Evolutionary conservation across 2,113 vertebrate species (phyloP).

Genomic region (Camelus dromedarius): DNA sequence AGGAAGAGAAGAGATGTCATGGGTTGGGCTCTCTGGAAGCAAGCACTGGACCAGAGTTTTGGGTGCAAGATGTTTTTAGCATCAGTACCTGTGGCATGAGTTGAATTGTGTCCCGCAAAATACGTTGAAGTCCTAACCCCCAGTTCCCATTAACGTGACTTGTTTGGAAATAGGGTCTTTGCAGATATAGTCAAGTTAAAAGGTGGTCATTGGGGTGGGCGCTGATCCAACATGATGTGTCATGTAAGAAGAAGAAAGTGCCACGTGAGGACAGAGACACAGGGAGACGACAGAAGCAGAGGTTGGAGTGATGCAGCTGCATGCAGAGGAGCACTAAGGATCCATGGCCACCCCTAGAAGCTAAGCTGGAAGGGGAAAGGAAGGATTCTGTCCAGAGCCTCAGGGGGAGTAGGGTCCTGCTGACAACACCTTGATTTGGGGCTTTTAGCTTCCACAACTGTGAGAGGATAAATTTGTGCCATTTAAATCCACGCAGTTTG

Average conservation of each 20-base stretch:
- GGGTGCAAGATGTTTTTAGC: background rate
- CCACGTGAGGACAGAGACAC: no score
- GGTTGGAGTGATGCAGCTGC: background rate
- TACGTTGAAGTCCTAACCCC: background rate
- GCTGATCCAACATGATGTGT: background rate
- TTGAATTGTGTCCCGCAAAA: background rate
- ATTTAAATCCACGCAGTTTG: background rate
- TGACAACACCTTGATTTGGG: background rate
- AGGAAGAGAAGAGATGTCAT: background rate
- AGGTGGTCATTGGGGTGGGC: background rate
- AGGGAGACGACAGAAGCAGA: background rate
- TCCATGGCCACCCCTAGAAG: no score
- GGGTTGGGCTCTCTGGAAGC: background rate
- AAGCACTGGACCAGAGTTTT: background rate
- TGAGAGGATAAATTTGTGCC: background rate
- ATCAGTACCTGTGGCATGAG: background rate
- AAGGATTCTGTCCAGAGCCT: background rate
- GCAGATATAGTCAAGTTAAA: background rate
- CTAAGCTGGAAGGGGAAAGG: background rate
- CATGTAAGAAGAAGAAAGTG: background rate
- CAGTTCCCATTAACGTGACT: background rate
- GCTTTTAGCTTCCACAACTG: background rate
- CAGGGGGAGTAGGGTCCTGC: background rate
- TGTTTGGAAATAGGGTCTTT: slow-evolving; percentile 24
- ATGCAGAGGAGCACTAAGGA: background rate